These are phyloP conservation scores for Leptinotarsa peninsularis DNA, from an alignment of 2,888 invertebrate genomes.

Conservation along the genomic window DNA sequence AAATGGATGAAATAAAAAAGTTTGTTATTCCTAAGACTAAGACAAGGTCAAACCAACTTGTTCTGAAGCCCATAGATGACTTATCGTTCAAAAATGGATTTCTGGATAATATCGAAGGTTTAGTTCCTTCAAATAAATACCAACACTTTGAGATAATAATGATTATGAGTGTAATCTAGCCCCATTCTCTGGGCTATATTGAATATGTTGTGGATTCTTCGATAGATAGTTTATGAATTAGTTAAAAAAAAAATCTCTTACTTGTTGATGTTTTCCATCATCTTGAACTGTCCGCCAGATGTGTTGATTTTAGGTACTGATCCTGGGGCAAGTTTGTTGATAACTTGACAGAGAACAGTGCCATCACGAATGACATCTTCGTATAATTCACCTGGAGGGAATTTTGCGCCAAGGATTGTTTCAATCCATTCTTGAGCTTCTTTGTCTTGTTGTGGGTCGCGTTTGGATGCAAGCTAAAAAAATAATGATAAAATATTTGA, in stretches of 20 bases:
- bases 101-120: too few relatives aligned
- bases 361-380: conserved; percentile 95
- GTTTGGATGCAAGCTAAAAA: conserved; percentile 83
- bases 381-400: conserved; percentile 83
- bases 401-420: conserved; percentile 85
- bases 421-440: conserved; percentile 96
- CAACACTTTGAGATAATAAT: too few relatives aligned
- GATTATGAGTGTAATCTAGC: too few relatives aligned
- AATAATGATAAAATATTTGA: conserved; percentile 10
- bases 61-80: too few relatives aligned
- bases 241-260: conserved; percentile 66
- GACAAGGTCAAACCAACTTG: too few relatives aligned
- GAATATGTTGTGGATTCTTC: too few relatives aligned
- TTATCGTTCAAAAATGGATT: too few relatives aligned
- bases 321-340: conserved; percentile 94
- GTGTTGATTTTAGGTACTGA: conserved; percentile 91
- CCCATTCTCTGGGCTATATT: too few relatives aligned
- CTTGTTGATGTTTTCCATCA: conserved; percentile 99
- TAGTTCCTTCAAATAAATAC: too few relatives aligned
- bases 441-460: conserved; percentile 83
- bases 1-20: too few relatives aligned
- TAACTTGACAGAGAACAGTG: conserved; percentile 90
- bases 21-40: too few relatives aligned
- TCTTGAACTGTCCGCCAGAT: conserved; percentile 96
- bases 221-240: too few relatives aligned